A percentile compares a stretch with the other conserved stretches of the same genome.
phyloP scores from a whole-genome alignment of 2,113 vertebrate genomes.

The Nettapus auritus region DNA sequence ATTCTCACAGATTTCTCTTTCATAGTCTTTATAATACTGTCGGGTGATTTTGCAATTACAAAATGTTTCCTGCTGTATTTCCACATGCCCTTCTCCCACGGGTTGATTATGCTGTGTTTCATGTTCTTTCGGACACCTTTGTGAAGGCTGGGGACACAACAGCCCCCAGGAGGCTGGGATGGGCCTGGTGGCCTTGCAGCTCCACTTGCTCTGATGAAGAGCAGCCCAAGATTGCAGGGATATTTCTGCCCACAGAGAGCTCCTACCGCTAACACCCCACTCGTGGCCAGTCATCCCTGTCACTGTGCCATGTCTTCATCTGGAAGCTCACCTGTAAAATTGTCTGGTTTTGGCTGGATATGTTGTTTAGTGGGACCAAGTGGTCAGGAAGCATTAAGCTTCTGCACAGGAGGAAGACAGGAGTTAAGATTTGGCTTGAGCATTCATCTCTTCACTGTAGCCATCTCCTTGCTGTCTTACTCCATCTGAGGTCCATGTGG shows the following conservation, averaged over 20 bases:
- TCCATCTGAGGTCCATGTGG: neutral
- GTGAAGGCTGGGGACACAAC: accelerated
- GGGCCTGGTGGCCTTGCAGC: neutral
- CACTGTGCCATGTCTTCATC: neutral
- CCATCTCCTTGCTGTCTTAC: neutral
- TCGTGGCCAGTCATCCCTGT: neutral
- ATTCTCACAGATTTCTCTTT: neutral
- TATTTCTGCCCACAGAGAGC: neutral
- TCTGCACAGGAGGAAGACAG: accelerated
- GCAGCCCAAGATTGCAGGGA: neutral
- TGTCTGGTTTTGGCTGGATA: neutral
- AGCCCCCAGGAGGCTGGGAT: accelerated
- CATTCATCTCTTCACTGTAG: neutral
- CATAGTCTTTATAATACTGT: neutral
- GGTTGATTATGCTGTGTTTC: neutral
- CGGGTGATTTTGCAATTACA: neutral
- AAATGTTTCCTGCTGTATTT: neutral
- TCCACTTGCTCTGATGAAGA: neutral
- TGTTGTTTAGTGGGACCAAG: neutral
- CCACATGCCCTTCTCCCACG: neutral
- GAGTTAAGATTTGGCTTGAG: neutral
- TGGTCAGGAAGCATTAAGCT: neutral
- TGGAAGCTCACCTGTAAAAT: neutral
- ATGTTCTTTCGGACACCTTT: neutral
- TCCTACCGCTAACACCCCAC: neutral